Evolutionary conservation across 92 coral and sea anemone genomes (phyloP).

Genomic region (Paramuricea clavata): DNA sequence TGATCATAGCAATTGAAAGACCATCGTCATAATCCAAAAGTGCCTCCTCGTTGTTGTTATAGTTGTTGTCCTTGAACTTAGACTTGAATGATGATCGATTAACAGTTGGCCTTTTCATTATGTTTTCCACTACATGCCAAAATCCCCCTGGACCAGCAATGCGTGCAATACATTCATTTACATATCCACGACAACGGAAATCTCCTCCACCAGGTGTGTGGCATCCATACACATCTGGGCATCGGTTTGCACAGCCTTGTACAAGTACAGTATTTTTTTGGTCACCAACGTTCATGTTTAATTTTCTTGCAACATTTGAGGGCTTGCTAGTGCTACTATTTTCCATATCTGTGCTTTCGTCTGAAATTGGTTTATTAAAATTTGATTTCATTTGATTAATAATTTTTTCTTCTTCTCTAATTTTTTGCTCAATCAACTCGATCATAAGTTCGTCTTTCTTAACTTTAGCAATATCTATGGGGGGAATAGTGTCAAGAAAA

Average conservation of each 20-base stretch:
- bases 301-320: not conserved
- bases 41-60: constrained; percentile 64
- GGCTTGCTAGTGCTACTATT: too few species aligned
- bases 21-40: constrained; percentile 64
- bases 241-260: constrained; percentile 30
- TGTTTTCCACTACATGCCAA: not conserved
- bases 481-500: constrained; percentile 12
- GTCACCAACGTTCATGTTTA: constrained; percentile 43
- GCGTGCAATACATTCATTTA: not conserved
- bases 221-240: constrained; percentile 49
- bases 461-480: constrained; percentile 7
- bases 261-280: constrained; percentile 41
- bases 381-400: not conserved
- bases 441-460: not conserved
- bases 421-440: not conserved
- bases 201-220: constrained; percentile 41
- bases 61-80: constrained; percentile 56
- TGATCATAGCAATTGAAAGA: constrained; percentile 60
- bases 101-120: constrained; percentile 39
- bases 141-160: not conserved
- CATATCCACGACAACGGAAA: not conserved
- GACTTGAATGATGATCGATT: constrained; percentile 34
- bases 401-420: not conserved
- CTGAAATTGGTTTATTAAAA: too few species aligned
- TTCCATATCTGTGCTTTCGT: not conserved